These are phyloP conservation scores for Trichonephila clavipes DNA, from an alignment of 1,140 invertebrate genomes.

Conservation along the genomic window DNA sequence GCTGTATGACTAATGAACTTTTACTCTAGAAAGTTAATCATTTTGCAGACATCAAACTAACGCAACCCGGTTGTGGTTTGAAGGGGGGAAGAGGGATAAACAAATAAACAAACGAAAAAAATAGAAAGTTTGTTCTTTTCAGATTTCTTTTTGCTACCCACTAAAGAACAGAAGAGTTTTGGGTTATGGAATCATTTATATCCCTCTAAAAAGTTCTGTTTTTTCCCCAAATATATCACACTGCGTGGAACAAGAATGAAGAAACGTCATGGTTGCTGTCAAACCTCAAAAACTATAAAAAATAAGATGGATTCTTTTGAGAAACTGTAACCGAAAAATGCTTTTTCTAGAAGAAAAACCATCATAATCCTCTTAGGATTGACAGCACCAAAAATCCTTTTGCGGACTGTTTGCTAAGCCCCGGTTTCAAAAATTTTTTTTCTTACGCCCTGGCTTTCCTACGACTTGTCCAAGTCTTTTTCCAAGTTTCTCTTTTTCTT, in stretches of 20 bases:
- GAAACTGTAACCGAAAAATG: constrained; percentile 38
- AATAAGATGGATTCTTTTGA: constrained; percentile 41
- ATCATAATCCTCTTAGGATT: constrained; percentile 41
- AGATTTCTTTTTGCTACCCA: not conserved
- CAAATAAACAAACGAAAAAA: not conserved
- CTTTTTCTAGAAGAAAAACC: constrained; percentile 24
- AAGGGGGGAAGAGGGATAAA: not conserved
- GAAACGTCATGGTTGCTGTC: not conserved
- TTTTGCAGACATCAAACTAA: not conserved
- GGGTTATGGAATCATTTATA: constrained; percentile 35
- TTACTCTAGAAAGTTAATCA: not conserved
- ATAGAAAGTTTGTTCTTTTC: not conserved
- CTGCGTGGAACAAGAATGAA: constrained; percentile 1
- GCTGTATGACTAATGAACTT: not conserved
- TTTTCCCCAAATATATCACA: constrained; percentile 6
- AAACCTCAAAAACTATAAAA: constrained; percentile 28
- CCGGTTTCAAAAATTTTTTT: not conserved
- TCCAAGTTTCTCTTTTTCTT: not conserved
- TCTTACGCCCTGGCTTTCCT: not conserved
- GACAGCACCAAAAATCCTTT: constrained; percentile 34
- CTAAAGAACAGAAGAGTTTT: constrained; percentile 17
- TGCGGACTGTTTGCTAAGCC: constrained; percentile 34
- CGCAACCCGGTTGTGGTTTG: not conserved
- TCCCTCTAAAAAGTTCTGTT: not conserved
- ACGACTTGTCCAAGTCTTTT: not conserved